A percentile compares a stretch with the other conserved stretches of the same genome.
Evolutionary conservation across 2,888 invertebrate genomes (phyloP).

Genomic region (Phorcus lineatus): DNA sequence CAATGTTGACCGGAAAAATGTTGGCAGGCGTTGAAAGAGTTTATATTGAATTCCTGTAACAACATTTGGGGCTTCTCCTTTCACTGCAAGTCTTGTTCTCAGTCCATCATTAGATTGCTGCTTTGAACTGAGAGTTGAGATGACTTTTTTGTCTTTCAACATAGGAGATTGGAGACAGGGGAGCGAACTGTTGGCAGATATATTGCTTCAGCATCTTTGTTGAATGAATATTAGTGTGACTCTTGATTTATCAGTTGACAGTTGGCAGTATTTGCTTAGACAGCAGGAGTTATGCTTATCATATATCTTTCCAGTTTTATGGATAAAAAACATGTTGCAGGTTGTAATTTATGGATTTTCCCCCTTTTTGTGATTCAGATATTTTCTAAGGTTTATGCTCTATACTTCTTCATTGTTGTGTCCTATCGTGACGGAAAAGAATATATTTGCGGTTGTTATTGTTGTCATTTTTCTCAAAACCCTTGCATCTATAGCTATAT

Average conservation of each 20-base stretch:
- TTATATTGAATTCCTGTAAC: neutral
- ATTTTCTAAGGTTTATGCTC: no score
- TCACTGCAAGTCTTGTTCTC: neutral
- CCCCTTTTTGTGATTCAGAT: no score
- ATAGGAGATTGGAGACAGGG: neutral
- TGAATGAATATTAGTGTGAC: neutral
- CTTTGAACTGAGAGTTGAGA: neutral
- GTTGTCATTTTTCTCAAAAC: no score
- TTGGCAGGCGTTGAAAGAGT: no score
- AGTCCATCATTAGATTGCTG: neutral
- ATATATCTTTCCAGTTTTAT: no score
- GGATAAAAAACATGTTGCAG: no score
- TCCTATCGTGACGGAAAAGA: no score
- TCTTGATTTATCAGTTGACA: neutral
- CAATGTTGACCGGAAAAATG: no score
- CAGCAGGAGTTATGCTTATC: neutral
- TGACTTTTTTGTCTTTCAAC: neutral
- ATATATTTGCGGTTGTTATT: no score
- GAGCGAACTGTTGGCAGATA: slow-evolving; percentile 7
- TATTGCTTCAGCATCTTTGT: neutral
- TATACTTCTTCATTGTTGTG: no score
- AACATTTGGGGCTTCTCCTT: neutral
- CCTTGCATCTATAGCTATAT: no score
- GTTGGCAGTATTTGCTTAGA: neutral
- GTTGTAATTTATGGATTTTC: no score